These are phyloP conservation scores for Stramonita haemastoma DNA, from an alignment of 2,888 invertebrate species.

Conservation along the genomic window DNA sequence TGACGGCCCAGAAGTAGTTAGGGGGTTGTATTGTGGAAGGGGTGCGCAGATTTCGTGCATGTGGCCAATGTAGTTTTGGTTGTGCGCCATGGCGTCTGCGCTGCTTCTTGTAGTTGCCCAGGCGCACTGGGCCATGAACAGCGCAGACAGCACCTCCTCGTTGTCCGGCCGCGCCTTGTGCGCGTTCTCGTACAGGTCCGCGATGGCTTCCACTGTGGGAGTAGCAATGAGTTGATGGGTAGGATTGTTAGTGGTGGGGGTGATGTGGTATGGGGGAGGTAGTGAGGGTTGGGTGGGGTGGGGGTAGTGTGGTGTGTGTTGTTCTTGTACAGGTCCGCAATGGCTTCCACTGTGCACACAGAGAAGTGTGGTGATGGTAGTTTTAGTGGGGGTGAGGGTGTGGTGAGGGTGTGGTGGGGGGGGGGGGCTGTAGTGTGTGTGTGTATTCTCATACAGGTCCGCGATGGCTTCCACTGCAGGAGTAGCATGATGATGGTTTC, in stretches of 20 bases:
- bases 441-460: constrained; percentile 91
- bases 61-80: too few species aligned
- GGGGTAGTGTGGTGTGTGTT: too few species aligned
- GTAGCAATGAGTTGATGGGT: too few species aligned
- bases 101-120: constrained; percentile 92
- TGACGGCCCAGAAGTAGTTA: constrained; percentile 99
- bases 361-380: too few species aligned
- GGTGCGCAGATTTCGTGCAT: constrained; percentile 94
- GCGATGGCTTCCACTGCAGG: constrained; percentile 91
- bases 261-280: too few species aligned
- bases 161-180: constrained; percentile 90
- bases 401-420: too few species aligned
- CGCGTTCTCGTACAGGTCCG: constrained; percentile 92
- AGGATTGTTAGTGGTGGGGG: too few species aligned
- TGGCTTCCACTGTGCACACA: constrained; percentile 86
- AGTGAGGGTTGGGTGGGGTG: too few species aligned
- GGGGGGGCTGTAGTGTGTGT: too few species aligned
- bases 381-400: too few species aligned
- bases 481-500: too few species aligned
- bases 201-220: constrained; percentile 89
- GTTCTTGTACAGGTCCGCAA: constrained; percentile 92
- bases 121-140: constrained; percentile 97
- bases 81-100: constrained; percentile 88
- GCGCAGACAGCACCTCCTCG: constrained; percentile 93
- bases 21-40: constrained; percentile 94